phyloP scores from a whole-genome alignment of 2,797 vertebrate species.

The Aplochiton taeniatus region DNA sequence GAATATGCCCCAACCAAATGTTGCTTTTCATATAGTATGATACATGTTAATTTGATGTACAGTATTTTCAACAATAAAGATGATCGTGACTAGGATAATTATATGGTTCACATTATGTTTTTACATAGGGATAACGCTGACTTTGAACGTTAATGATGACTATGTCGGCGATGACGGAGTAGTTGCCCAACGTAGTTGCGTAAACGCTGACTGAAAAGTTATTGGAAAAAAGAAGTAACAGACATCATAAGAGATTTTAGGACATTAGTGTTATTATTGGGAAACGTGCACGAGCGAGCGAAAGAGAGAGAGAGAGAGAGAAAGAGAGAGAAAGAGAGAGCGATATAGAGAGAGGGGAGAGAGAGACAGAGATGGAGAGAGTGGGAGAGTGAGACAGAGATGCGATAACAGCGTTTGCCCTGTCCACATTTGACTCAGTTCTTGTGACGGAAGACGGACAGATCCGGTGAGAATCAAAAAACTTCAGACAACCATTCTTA shows the following conservation, averaged over 20 bases:
- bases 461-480: constrained; percentile 49
- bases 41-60: too few relatives aligned
- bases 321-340: constrained; percentile 38
- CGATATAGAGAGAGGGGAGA: too few relatives aligned
- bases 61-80: too few relatives aligned
- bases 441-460: constrained; percentile 61
- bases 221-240: constrained; percentile 15
- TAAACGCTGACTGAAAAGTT: too few relatives aligned
- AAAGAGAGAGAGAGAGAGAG: constrained; percentile 20
- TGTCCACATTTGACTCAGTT: constrained; percentile 68
- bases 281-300: constrained; percentile 19
- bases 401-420: constrained; percentile 61
- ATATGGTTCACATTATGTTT: too few relatives aligned
- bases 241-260: constrained; percentile 52
- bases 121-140: too few relatives aligned
- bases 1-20: too few relatives aligned
- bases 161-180: too few relatives aligned
- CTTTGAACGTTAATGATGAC: too few relatives aligned
- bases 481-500: constrained; percentile 53
- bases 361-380: constrained; percentile 1
- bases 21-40: too few relatives aligned
- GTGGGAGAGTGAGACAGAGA: constrained; percentile 22
- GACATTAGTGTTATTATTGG: constrained; percentile 51
- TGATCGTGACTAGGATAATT: too few relatives aligned
- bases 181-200: too few relatives aligned